phyloP scores from a whole-genome alignment of 2,888 invertebrate genomes.

The Neocrepidodera transversa region DNA sequence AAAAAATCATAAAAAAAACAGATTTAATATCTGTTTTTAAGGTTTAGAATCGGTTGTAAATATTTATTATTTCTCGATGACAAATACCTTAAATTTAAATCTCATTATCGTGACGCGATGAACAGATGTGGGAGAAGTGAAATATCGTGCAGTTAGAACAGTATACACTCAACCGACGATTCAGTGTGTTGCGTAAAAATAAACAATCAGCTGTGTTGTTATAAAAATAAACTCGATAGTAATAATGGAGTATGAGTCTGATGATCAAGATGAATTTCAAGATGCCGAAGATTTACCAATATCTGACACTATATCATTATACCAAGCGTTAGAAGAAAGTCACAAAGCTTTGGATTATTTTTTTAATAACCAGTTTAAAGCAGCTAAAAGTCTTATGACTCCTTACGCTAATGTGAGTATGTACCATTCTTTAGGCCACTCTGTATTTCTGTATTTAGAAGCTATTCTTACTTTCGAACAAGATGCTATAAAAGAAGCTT shows the following conservation, averaged over 20 bases:
- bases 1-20: too few relatives aligned
- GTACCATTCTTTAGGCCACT: constrained; percentile 90
- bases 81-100: too few relatives aligned
- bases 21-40: too few relatives aligned
- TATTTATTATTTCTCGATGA: too few relatives aligned
- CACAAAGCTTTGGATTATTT: constrained; percentile 84
- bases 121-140: too few relatives aligned
- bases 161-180: too few relatives aligned
- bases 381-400: constrained; percentile 79
- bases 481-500: constrained; percentile 75
- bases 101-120: too few relatives aligned
- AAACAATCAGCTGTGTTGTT: too few relatives aligned
- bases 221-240: constrained; percentile 8
- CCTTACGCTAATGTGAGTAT: constrained; percentile 83
- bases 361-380: constrained; percentile 88
- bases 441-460: constrained; percentile 89
- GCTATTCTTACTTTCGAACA: constrained; percentile 93
- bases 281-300: constrained; percentile 34
- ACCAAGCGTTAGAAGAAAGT: constrained; percentile 77
- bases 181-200: too few relatives aligned
- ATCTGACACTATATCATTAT: constrained; percentile 66
- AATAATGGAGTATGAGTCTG: constrained; percentile 21
- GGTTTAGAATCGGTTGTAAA: too few relatives aligned
- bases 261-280: constrained; percentile 32
- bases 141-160: too few relatives aligned